These are phyloP conservation scores for Eristalis tenax DNA, from an alignment of 2,888 invertebrate species.

Conservation along the genomic window DNA sequence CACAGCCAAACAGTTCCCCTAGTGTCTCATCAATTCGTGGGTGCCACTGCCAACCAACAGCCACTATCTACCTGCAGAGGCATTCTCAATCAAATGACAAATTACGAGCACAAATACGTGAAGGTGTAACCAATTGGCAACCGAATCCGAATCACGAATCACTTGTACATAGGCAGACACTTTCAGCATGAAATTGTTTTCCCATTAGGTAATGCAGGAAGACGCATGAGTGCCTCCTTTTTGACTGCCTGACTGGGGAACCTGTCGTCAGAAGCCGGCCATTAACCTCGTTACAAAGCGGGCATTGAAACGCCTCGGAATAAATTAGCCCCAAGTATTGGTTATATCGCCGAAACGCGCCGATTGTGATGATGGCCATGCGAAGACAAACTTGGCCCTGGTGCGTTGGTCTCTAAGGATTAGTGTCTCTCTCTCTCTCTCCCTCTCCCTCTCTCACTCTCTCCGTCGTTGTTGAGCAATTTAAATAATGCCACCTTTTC, in stretches of 20 bases:
- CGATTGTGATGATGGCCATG: not conserved
- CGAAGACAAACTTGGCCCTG: not conserved
- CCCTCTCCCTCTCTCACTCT: too few species aligned
- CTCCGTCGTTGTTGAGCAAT: too few species aligned
- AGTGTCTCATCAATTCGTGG: not conserved
- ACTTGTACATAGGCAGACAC: not conserved
- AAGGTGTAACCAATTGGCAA: slow-evolving; percentile 65
- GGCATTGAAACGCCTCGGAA: slow-evolving; percentile 55
- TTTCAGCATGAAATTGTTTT: slow-evolving; percentile 41
- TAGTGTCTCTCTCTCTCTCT: not conserved
- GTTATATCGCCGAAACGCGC: slow-evolving; percentile 45
- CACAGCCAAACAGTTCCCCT: slow-evolving; percentile 1
- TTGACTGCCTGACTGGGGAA: slow-evolving; percentile 19
- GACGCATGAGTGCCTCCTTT: slow-evolving; percentile 19
- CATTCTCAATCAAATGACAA: slow-evolving; percentile 32
- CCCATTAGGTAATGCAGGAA: slow-evolving; percentile 62
- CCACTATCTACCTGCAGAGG: not conserved
- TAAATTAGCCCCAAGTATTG: slow-evolving; percentile 50
- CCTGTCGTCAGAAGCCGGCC: slow-evolving; percentile 59
- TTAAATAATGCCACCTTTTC: not conserved
- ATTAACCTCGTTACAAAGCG: slow-evolving; percentile 57
- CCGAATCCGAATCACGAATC: slow-evolving; percentile 10
- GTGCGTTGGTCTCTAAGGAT: not conserved
- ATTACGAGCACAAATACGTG: slow-evolving; percentile 54
- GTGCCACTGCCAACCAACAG: not conserved